Conservation (phyloP, 2,888 invertebrate species). For the Torymus aiolomorphi region DNA sequence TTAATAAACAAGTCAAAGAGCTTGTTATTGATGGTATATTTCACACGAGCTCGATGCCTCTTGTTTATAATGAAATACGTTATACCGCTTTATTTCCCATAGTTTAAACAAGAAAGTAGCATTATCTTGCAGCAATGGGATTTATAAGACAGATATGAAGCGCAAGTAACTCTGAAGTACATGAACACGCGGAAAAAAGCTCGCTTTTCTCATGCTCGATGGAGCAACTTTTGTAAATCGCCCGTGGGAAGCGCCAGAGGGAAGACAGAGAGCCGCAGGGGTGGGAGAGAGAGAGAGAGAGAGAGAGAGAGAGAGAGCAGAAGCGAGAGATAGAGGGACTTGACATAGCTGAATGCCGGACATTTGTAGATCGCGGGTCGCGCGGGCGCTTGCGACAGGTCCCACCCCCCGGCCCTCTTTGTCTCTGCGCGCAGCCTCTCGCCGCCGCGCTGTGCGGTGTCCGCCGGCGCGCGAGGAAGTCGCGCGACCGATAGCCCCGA, state of each 20-base stretch:
- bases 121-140: too few species aligned
- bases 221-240: constrained; percentile 51
- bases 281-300: neutral
- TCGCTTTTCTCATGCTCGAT: constrained; percentile 1
- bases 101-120: too few species aligned
- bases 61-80: too few species aligned
- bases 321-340: constrained; percentile 25
- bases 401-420: constrained; percentile 9
- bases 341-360: constrained; percentile 55
- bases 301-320: constrained; percentile 11
- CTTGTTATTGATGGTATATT: too few species aligned
- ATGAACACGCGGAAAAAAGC: constrained; percentile 12
- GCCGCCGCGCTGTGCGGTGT: constrained; percentile 12
- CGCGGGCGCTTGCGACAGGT: constrained; percentile 16
- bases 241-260: constrained; percentile 13
- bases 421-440: neutral
- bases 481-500: constrained; percentile 67
- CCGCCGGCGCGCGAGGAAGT: constrained; percentile 40
- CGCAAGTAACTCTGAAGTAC: neutral
- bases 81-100: too few species aligned
- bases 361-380: constrained; percentile 54
- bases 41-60: too few species aligned
- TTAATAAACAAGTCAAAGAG: too few species aligned
- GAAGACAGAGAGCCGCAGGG: neutral
- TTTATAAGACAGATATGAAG: too few species aligned